Evolutionary conservation across 2,113 vertebrate species (phyloP).

Genomic region (Sturnira hondurensis): DNA sequence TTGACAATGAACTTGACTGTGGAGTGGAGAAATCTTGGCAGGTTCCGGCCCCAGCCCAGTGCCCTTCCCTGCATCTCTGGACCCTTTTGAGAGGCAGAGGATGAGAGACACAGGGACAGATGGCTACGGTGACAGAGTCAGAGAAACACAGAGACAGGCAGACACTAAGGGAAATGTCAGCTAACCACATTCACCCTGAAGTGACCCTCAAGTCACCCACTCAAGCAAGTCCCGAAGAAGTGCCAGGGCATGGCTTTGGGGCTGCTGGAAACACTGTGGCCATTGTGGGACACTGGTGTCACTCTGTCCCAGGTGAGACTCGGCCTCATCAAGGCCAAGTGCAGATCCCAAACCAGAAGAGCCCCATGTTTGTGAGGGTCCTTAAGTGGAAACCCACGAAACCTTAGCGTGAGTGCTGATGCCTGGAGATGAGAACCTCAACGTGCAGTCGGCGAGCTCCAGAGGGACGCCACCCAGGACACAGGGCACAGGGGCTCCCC

Average conservation of each 20-base stretch:
- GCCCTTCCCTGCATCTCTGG: neutral
- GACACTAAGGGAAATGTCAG: neutral
- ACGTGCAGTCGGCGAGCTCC: neutral
- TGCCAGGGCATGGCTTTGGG: neutral
- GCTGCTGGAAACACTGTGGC: neutral
- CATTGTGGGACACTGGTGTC: neutral
- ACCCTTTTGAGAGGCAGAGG: neutral
- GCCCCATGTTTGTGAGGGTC: neutral
- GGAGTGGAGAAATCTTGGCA: neutral
- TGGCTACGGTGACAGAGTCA: neutral
- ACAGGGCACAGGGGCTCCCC: neutral
- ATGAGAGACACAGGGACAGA: neutral
- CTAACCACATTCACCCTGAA: neutral
- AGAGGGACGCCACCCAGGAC: neutral
- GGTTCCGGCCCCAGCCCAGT: neutral
- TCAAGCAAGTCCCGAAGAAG: accelerated
- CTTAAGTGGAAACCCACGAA: neutral
- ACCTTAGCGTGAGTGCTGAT: neutral
- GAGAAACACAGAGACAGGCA: neutral
- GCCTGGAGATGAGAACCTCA: neutral
- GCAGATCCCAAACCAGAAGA: neutral
- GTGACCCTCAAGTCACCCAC: neutral
- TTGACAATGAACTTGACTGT: neutral
- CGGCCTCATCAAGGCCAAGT: neutral
- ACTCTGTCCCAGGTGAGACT: neutral